Conservation (phyloP, 2,113 vertebrate species). For the Gobiocypris rarus region DNA sequence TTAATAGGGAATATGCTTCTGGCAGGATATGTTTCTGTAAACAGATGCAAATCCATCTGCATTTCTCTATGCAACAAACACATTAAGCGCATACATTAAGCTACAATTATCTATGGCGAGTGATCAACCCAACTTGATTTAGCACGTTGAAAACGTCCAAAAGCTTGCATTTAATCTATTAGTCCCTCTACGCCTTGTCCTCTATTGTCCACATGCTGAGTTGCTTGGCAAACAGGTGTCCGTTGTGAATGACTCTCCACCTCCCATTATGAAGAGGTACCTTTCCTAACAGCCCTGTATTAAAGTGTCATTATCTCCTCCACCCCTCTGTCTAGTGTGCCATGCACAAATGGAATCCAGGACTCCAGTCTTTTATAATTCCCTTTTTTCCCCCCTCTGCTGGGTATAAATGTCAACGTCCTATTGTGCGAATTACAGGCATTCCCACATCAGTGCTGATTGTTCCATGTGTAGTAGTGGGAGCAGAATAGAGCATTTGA, state of each 20-base stretch:
- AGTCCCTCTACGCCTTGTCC: conserved; percentile 68
- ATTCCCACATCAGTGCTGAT: conserved; percentile 76
- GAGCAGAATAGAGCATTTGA: conserved; percentile 77
- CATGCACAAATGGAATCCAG: conserved; percentile 71
- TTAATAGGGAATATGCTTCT: neutral
- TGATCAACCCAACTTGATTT: conserved; percentile 10
- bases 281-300: conserved; percentile 72
- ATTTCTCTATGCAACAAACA: neutral
- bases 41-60: neutral
- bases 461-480: conserved; percentile 72
- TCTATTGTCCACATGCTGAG: conserved; percentile 72
- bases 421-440: conserved; percentile 77
- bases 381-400: conserved; percentile 59
- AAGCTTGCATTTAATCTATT: conserved; percentile 70
- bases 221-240: conserved; percentile 73
- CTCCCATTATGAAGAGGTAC: conserved; percentile 71
- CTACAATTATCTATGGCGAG: conserved; percentile 20
- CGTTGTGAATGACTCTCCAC: conserved; percentile 67
- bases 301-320: conserved; percentile 75
- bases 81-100: neutral
- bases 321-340: conserved; percentile 68
- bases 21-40: conserved; percentile 3
- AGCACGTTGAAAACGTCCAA: conserved; percentile 49
- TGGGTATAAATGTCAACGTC: conserved; percentile 78
- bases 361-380: conserved; percentile 67